Evolutionary conservation across 2,797 vertebrate species (phyloP).

Genomic region (Oreochromis grahami): DNA sequence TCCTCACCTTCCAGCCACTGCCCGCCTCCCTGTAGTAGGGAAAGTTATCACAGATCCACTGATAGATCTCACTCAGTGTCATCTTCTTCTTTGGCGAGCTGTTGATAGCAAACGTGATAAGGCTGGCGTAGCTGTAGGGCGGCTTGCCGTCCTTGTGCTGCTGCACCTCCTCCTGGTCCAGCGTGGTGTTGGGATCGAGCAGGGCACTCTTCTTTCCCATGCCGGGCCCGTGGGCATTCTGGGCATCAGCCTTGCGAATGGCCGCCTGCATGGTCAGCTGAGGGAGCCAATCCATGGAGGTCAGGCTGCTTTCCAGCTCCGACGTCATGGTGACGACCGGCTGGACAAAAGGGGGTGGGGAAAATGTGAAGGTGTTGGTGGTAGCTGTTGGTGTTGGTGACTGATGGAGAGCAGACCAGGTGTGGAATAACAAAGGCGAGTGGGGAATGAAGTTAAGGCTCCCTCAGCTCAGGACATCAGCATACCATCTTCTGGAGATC

Average conservation of each 20-base stretch:
- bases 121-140: conserved; percentile 92
- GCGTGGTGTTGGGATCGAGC: conserved; percentile 88
- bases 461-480: conserved; percentile 63
- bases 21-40: conserved; percentile 93
- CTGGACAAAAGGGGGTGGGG: conserved; percentile 53
- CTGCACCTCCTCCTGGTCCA: conserved; percentile 92
- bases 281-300: conserved; percentile 95
- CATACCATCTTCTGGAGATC: conserved; percentile 37
- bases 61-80: conserved; percentile 94
- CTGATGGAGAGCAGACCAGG: conserved; percentile 28
- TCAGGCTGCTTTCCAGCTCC: conserved; percentile 94
- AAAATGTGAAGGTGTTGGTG: conserved; percentile 33
- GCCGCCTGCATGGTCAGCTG: conserved; percentile 92
- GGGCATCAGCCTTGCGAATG: conserved; percentile 88
- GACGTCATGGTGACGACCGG: conserved; percentile 86
- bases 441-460: conserved; percentile 35
- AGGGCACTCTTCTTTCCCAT: conserved; percentile 86
- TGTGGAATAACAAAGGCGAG: conserved; percentile 27
- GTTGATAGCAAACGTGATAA: conserved; percentile 94
- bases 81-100: conserved; percentile 96
- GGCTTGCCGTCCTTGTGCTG: conserved; percentile 94
- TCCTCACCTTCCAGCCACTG: conserved; percentile 92
- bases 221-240: conserved; percentile 83
- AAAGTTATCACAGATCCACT: conserved; percentile 97
- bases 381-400: conserved; percentile 15